phyloP scores from a whole-genome alignment of 2,113 vertebrate genomes.

The Saimiri boliviensis region DNA sequence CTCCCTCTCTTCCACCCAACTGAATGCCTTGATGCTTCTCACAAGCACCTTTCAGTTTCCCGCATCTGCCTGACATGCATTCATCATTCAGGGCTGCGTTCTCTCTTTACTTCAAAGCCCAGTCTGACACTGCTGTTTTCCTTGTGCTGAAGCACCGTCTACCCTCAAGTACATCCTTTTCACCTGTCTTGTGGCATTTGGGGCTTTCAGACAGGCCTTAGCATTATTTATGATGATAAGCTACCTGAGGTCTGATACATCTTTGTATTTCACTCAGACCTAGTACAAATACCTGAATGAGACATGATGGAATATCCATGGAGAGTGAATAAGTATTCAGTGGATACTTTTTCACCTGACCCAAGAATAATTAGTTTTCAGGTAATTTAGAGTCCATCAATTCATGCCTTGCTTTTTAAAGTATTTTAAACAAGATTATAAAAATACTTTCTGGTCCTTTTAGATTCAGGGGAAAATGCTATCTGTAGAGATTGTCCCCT shows the following conservation, averaged over 20 bases:
- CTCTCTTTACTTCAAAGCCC: neutral
- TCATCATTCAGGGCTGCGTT: neutral
- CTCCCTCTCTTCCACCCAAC: neutral
- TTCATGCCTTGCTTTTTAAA: neutral
- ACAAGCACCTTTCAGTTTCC: neutral
- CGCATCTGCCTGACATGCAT: neutral
- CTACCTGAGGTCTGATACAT: neutral
- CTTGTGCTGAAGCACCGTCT: neutral
- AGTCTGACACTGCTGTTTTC: neutral
- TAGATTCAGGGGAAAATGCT: neutral
- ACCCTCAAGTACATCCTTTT: neutral
- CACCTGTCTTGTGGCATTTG: neutral
- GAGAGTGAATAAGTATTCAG: neutral
- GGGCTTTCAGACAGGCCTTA: neutral
- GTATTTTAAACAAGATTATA: neutral
- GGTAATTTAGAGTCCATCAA: neutral
- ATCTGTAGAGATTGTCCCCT: neutral
- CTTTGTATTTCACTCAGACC: neutral
- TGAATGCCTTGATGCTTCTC: neutral
- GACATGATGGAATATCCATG: neutral
- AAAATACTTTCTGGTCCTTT: neutral
- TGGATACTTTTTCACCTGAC: neutral
- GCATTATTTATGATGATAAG: neutral
- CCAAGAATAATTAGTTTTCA: neutral
- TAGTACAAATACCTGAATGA: neutral